These are phyloP conservation scores for Pedionomus torquatus DNA, from an alignment of 2,113 vertebrate species.

Conservation along the genomic window DNA sequence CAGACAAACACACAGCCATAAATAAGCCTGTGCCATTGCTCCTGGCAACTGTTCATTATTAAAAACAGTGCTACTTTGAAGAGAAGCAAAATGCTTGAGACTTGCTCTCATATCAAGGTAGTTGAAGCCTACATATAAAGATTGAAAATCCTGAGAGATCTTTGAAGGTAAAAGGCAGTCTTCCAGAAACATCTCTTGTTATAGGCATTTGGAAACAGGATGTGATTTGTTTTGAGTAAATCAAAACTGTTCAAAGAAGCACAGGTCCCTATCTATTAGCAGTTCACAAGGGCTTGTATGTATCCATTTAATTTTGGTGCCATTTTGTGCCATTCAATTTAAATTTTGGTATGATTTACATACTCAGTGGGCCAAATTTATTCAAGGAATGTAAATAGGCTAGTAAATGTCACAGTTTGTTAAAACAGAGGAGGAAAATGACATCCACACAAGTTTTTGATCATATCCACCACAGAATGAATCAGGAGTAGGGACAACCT, in stretches of 20 bases:
- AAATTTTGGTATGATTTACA: background rate
- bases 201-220: background rate
- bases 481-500: background rate
- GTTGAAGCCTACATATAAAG: background rate
- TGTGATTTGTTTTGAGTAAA: background rate
- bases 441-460: background rate
- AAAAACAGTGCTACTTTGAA: conserved; percentile 7
- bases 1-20: conserved; percentile 20
- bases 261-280: background rate
- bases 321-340: background rate
- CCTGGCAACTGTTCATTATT: conserved; percentile 41
- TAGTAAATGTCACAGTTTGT: background rate
- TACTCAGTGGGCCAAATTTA: background rate
- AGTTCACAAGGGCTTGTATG: background rate
- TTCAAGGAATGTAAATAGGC: background rate
- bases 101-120: background rate
- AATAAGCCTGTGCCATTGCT: conserved; percentile 30
- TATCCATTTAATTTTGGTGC: background rate
- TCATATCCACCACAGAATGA: background rate
- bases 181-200: background rate
- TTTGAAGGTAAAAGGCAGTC: background rate
- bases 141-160: background rate
- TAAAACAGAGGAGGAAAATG: background rate
- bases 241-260: background rate
- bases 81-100: background rate